Evolutionary conservation across 2,113 vertebrate genomes (phyloP), one percentile per base, ranked within the genome.

Genomic region (Syngnathus typhle): DNA sequence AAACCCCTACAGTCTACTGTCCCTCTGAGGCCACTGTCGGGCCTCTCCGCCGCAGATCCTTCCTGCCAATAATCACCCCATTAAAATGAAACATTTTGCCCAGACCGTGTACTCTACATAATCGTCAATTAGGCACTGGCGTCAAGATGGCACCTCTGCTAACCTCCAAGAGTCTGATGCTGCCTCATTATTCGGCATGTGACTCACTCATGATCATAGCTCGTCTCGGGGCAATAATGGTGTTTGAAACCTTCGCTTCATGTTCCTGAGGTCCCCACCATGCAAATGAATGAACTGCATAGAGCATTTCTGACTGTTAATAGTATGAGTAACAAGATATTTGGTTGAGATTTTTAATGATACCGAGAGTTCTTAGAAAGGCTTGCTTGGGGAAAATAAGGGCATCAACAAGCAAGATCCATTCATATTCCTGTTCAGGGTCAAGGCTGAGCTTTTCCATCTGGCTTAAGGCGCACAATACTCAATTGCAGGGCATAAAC

Each of bases 41-140:
- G 75, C 76, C 76, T 70, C 55, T 60, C 9, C n/a, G 79, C 82
- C 71, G 65, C 86, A 82, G 85, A 77, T 88, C 88, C 83, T 86
- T 86, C 80, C 84, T 90, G 85, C 87, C 87, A 87, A 89, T 89
- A 90, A 89, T 89, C 83, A 85, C 65, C 81, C 90, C 79, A 86
- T 90, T 91, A 89, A 89, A 88, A 88, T 80, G 64, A 89, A 87
- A 77, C 81, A 80, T 82, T 88, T 70, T 62, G 67, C 82, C 72
- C 71, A 80, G 83, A 88, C 80, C 68, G 51, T 80, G 73, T 76
- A 83, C 84, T 83, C 81, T 86, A 88, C 87, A 90, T 89, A 89
- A 88, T 88, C 82, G 69, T 88, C 88, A 88, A 89, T 91, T 92
- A 90, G 76, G 81, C 72, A 44, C 70, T 72, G 82, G 69, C 77